phyloP scores from a whole-genome alignment of 2,888 invertebrate genomes.

The Iselma pallidipennis region DNA sequence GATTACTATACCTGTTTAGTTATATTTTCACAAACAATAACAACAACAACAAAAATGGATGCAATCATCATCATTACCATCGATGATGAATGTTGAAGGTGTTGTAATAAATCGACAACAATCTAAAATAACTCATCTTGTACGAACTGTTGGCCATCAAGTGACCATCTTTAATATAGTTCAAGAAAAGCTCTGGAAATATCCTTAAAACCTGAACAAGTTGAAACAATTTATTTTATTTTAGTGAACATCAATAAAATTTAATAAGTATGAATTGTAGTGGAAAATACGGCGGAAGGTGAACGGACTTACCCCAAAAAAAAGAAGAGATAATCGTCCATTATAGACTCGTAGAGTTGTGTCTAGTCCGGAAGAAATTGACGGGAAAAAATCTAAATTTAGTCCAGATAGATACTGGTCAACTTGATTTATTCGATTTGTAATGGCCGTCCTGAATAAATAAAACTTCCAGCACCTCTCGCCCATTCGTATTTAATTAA shows the following conservation, averaged over 20 bases:
- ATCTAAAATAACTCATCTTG: too few species aligned
- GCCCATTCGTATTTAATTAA: constrained; percentile 14
- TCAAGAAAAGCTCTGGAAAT: too few species aligned
- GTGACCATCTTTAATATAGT: neutral
- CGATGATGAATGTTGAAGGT: neutral
- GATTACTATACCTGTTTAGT: neutral
- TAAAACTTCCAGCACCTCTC: neutral
- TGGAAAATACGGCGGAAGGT: neutral
- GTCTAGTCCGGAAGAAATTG: neutral
- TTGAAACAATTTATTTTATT: too few species aligned
- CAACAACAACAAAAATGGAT: neutral
- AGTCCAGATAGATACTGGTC: neutral
- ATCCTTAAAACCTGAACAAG: neutral
- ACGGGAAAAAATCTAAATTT: neutral
- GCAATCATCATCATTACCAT: too few species aligned
- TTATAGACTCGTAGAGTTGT: neutral
- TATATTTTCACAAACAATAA: neutral
- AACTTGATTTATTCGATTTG: neutral
- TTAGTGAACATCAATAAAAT: too few species aligned
- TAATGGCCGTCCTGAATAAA: neutral
- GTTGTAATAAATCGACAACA: neutral
- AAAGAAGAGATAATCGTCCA: neutral
- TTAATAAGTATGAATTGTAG: neutral
- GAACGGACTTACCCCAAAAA: neutral
- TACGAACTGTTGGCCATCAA: neutral